Evolutionary conservation across 2,888 invertebrate species (phyloP), one percentile per base, ranked within the genome.

Genomic region (Leucophenga montana): DNA sequence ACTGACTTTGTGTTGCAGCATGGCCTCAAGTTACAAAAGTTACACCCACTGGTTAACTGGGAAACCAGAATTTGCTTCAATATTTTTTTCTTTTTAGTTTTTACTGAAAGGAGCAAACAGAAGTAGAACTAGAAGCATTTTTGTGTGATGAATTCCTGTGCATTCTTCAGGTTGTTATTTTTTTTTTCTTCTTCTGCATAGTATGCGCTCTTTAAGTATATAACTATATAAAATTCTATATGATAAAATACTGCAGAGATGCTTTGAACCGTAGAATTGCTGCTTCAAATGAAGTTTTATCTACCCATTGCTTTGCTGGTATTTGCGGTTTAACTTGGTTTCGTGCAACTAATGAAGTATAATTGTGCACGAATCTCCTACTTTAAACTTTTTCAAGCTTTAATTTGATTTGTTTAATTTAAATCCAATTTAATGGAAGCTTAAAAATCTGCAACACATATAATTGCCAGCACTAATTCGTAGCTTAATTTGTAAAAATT

Each of bases 281-380:
- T n/a, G n/a, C n/a, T n/a, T n/a, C n/a, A n/a, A n/a, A n/a, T n/a
- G n/a, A n/a, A n/a, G n/a, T n/a, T n/a, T n/a, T n/a, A n/a, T n/a
- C n/a, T n/a, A n/a, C n/a, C n/a, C n/a, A n/a, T n/a, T n/a, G n/a
- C n/a, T n/a, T n/a, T n/a, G 2, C 27, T 27, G 27, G 27, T 3
- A 27, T 27, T 27, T 27, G 27, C 27, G 27, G 27, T 27, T 39
- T 11, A 39, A 39, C 39, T 39, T 39, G 39, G 1, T 8, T 8
- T 64, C 46, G 22, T 64, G 62, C 62, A 64, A 64, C 62, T 64
- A 64, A 64, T 64, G 62, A 64, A 64, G 62, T 64, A 22, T 44
- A 14, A 13, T n/a, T 14, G 1, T 48, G 48, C n/a, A n/a, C n/a
- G n/a, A n/a, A n/a, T 48, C n/a, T 50, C 18, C 16, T 50, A 27